phyloP scores from a whole-genome alignment of 2,888 invertebrate species.

The Callinectes sapidus region DNA sequence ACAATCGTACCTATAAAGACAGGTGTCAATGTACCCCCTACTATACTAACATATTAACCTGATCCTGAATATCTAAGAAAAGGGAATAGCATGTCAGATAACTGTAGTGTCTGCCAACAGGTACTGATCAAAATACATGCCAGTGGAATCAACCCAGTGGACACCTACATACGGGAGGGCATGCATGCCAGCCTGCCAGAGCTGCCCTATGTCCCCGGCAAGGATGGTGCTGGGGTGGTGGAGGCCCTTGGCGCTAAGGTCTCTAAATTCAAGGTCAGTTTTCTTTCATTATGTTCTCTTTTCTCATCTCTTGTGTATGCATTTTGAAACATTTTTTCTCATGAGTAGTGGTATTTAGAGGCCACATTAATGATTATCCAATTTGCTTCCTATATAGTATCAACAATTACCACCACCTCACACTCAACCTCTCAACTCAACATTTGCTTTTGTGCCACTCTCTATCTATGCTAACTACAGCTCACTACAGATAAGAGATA shows the following conservation, averaged over 20 bases:
- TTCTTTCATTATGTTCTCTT: not conserved
- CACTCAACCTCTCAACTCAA: not conserved
- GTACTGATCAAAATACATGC: slow-evolving; percentile 78
- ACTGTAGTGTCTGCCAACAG: slow-evolving; percentile 74
- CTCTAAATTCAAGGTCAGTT: slow-evolving; percentile 76
- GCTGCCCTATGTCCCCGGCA: slow-evolving; percentile 79
- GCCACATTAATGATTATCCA: no score
- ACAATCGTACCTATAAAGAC: not conserved
- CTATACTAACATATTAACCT: not conserved
- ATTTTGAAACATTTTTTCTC: not conserved
- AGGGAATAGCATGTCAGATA: not conserved
- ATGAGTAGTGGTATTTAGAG: not conserved
- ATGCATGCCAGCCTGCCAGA: slow-evolving; percentile 76
- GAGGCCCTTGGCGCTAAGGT: slow-evolving; percentile 77
- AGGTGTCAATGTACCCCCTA: not conserved
- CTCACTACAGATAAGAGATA: no score
- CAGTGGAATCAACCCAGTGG: slow-evolving; percentile 80
- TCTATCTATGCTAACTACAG: not conserved
- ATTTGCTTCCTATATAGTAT: not conserved
- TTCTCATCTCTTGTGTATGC: not conserved
- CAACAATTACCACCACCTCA: not conserved
- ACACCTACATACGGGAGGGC: slow-evolving; percentile 79
- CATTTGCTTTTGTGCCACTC: not conserved
- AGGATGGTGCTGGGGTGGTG: slow-evolving; percentile 79
- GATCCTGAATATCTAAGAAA: not conserved